Conservation (phyloP, 1,140 invertebrate genomes). For the Leptopilina boulardi region DNA sequence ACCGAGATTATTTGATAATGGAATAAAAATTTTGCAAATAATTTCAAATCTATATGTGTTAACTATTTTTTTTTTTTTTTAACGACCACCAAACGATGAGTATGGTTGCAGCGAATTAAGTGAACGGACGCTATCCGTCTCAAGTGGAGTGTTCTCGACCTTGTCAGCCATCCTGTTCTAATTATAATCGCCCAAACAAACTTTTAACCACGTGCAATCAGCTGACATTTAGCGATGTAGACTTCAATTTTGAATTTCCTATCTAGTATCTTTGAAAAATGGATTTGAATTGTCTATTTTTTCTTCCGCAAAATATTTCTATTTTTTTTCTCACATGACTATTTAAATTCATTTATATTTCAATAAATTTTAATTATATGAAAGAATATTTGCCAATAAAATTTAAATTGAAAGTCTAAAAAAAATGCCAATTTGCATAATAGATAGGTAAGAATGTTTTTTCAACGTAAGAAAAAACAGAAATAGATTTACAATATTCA, state of each 20-base stretch:
- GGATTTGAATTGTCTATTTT: too few relatives aligned
- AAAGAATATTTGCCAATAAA: too few relatives aligned
- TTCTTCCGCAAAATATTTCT: background rate
- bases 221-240: conserved; percentile 3
- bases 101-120: conserved; percentile 32
- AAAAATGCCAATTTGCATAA: too few relatives aligned
- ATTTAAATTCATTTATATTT: too few relatives aligned
- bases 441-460: too few relatives aligned
- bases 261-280: background rate
- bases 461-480: background rate
- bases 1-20: too few relatives aligned
- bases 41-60: too few relatives aligned
- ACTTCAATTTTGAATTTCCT: background rate
- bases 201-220: conserved; percentile 20
- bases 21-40: too few relatives aligned
- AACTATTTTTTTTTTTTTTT: too few relatives aligned
- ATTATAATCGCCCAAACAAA: conserved; percentile 57
- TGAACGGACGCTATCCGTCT: conserved; percentile 43
- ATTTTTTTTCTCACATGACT: too few relatives aligned
- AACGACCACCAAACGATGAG: conserved; percentile 37
- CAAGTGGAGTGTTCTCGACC: conserved; percentile 33
- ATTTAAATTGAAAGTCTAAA: too few relatives aligned
- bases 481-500: background rate
- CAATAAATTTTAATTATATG: too few relatives aligned
- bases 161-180: conserved; percentile 62